Evolutionary conservation across 2,888 invertebrate species (phyloP).

Genomic region (Seira ritae): DNA sequence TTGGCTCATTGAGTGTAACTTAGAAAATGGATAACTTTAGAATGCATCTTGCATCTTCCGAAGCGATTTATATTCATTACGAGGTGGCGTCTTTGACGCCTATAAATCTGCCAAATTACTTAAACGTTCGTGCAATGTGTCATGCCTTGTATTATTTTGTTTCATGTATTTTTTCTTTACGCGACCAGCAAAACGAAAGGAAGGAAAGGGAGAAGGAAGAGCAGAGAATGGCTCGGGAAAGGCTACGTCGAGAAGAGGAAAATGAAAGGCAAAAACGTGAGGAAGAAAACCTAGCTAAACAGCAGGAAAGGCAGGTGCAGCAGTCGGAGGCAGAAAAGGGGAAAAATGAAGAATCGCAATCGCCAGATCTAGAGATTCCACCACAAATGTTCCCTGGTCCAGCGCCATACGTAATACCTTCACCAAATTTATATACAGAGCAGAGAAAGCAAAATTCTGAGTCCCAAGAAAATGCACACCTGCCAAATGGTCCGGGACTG

Average conservation of each 20-base stretch:
- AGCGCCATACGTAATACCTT: conserved; percentile 35
- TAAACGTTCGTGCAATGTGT: neutral
- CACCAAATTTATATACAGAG: conserved; percentile 17
- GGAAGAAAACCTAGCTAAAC: too few species aligned
- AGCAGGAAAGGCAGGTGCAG: too few species aligned
- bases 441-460: neutral
- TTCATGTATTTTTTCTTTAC: conserved; percentile 5
- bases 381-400: conserved; percentile 55
- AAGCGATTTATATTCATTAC: neutral
- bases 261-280: neutral
- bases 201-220: conserved; percentile 46
- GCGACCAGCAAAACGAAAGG: conserved; percentile 48
- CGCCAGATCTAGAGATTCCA: conserved; percentile 36
- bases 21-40: neutral
- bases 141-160: neutral
- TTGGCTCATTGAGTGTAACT: too few species aligned
- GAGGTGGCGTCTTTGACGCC: neutral
- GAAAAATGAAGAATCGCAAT: neutral
- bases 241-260: neutral
- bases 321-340: neutral
- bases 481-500: conserved; percentile 37
- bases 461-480: conserved; percentile 2
- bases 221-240: conserved; percentile 25
- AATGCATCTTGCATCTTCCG: neutral
- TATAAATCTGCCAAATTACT: neutral